A percentile compares a stretch with the other conserved stretches of the same genome.
These are phyloP conservation scores for Nomada lathburiana DNA, from an alignment of 2,888 invertebrate genomes.

Conservation along the genomic window DNA sequence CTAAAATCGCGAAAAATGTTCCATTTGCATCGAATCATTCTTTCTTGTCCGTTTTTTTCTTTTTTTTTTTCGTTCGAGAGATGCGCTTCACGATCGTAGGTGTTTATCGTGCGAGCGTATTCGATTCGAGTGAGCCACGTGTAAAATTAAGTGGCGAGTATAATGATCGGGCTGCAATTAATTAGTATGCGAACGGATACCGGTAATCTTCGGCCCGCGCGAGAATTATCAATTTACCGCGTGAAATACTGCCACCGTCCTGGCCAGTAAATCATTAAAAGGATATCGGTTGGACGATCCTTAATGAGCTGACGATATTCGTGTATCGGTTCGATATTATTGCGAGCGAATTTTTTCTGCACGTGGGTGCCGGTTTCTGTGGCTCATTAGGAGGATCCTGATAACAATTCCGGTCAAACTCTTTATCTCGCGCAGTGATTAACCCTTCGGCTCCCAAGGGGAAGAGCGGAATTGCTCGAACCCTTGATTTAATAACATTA, in stretches of 20 bases:
- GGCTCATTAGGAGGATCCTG: constrained; percentile 14
- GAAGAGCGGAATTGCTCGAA: no score
- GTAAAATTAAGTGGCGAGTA: constrained; percentile 58
- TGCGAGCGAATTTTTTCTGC: background rate
- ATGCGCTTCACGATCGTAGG: constrained; percentile 31
- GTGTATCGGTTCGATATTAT: constrained; percentile 44
- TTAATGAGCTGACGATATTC: constrained; percentile 68
- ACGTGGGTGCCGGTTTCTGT: background rate
- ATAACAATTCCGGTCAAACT: background rate
- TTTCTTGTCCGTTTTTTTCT: no score
- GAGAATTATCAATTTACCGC: constrained; percentile 68
- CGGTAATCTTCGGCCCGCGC: constrained; percentile 66
- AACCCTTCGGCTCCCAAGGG: no score
- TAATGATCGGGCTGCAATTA: constrained; percentile 69
- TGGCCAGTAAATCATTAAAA: constrained; percentile 60
- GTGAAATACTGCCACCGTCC: constrained; percentile 65
- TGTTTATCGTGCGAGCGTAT: constrained; percentile 41
- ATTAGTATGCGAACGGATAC: constrained; percentile 64
- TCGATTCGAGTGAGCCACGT: constrained; percentile 22
- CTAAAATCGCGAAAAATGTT: background rate
- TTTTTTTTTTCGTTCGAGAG: background rate
- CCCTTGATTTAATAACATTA: no score
- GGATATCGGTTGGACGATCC: constrained; percentile 54
- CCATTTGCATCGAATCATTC: background rate
- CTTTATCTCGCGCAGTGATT: background rate